A percentile compares a stretch with the other conserved stretches of the same genome.
These are phyloP conservation scores for Odiellus spinosus DNA, from an alignment of 2,888 invertebrate genomes.

Conservation along the genomic window DNA sequence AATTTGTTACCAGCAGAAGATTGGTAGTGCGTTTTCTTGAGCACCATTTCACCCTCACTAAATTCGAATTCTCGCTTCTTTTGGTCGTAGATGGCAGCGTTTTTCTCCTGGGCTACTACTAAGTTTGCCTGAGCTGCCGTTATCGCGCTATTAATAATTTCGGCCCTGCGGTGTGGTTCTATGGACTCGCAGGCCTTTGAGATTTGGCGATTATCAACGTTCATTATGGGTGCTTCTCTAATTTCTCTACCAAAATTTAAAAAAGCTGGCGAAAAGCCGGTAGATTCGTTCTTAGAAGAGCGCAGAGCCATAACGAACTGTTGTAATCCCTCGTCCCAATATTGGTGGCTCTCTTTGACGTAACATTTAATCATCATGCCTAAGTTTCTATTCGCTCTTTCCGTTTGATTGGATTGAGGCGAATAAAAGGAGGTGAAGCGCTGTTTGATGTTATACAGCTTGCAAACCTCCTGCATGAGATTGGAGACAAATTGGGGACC, in stretches of 20 bases:
- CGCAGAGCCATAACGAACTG: conserved; percentile 6
- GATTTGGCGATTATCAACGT: no score
- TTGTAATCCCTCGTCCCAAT: conserved; percentile 2
- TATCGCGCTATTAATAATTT: no score
- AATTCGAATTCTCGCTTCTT: no score
- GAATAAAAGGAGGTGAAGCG: conserved; percentile 4
- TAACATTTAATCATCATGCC: conserved; percentile 4
- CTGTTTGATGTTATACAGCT: not conserved
- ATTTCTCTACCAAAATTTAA: conserved; percentile 6
- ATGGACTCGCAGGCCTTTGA: no score
- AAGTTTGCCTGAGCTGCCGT: no score
- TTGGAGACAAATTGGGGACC: not conserved
- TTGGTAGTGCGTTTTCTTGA: no score
- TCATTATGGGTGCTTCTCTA: not conserved
- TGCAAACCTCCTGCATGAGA: not conserved
- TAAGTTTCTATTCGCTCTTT: conserved; percentile 5
- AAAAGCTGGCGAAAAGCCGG: not conserved
- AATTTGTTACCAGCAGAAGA: no score
- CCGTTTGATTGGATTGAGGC: conserved; percentile 9
- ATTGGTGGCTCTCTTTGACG: conserved; percentile 1
- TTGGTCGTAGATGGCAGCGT: no score
- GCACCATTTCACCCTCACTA: no score
- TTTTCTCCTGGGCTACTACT: no score
- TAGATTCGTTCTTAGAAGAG: conserved; percentile 1
- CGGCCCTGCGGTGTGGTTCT: no score